phyloP scores from a whole-genome alignment of 2,113 vertebrate genomes.

The Ascaphus truei region DNA sequence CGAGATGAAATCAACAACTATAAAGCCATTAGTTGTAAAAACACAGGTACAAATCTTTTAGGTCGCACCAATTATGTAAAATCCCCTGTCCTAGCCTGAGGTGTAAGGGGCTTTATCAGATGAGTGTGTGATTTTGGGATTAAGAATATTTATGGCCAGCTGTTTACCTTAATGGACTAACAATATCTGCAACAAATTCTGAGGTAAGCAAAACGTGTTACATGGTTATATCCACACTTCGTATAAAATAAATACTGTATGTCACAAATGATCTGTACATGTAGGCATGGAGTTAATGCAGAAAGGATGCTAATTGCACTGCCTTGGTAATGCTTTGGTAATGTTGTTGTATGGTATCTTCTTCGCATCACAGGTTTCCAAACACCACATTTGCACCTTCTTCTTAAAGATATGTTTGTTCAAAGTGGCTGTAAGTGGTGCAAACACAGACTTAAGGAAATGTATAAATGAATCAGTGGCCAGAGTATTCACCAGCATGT shows the following conservation, averaged over 20 bases:
- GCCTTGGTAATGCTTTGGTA: neutral
- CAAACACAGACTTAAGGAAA: neutral
- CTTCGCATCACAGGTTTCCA: neutral
- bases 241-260: neutral
- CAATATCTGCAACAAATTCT: slow-evolving; percentile 8
- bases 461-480: too few species aligned
- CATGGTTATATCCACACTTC: neutral
- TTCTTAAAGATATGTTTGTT: neutral
- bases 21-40: slow-evolving; percentile 65
- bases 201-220: neutral
- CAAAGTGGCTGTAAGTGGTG: slow-evolving; percentile 18
- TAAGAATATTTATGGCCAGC: slow-evolving; percentile 34
- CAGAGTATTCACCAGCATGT: too few species aligned
- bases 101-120: slow-evolving; percentile 43
- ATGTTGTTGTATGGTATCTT: neutral
- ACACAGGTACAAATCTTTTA: slow-evolving; percentile 60
- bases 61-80: slow-evolving; percentile 62
- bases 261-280: neutral
- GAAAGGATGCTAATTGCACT: neutral
- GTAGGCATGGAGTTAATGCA: neutral
- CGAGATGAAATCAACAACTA: slow-evolving; percentile 64
- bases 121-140: slow-evolving; percentile 46
- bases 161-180: slow-evolving; percentile 23
- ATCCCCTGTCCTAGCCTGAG: slow-evolving; percentile 52
- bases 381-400: slow-evolving; percentile 25